These are phyloP conservation scores for Andrena cerasifolii DNA, from an alignment of 1,140 invertebrate genomes.

Conservation along the genomic window DNA sequence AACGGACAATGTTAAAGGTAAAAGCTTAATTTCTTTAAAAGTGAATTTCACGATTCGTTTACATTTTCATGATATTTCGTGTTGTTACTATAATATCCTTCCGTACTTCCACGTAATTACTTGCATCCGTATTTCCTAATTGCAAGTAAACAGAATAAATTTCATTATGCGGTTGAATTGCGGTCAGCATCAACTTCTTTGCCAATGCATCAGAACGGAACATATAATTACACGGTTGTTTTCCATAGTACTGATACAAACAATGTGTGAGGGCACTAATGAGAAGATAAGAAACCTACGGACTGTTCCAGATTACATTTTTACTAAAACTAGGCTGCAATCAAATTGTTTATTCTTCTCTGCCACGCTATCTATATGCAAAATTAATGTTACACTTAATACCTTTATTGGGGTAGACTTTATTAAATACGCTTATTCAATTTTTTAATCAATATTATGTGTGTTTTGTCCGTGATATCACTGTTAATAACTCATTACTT, in stretches of 20 bases:
- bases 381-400: slow-evolving; percentile 6
- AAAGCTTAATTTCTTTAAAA: slow-evolving; percentile 21
- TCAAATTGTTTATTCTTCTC: slow-evolving; percentile 7
- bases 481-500: neutral
- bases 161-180: neutral
- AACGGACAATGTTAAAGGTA: slow-evolving; percentile 93
- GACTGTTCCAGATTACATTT: slow-evolving; percentile 24
- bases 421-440: neutral
- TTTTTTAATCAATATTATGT: slow-evolving; percentile 1
- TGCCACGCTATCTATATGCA: neutral
- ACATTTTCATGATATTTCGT: neutral
- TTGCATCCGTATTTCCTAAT: neutral
- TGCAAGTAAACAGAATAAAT: neutral
- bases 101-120: neutral
- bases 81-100: neutral
- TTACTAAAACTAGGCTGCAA: slow-evolving; percentile 21
- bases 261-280: slow-evolving; percentile 22
- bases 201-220: neutral
- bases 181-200: neutral
- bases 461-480: neutral
- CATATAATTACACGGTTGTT: slow-evolving; percentile 22
- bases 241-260: slow-evolving; percentile 20
- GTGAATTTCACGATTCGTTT: too few relatives aligned
- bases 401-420: neutral
- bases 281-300: slow-evolving; percentile 42